A percentile compares a stretch with the other conserved stretches of the same genome.
Evolutionary conservation across 1,140 invertebrate genomes (phyloP).

Genomic region (Platorchestia sp.): DNA sequence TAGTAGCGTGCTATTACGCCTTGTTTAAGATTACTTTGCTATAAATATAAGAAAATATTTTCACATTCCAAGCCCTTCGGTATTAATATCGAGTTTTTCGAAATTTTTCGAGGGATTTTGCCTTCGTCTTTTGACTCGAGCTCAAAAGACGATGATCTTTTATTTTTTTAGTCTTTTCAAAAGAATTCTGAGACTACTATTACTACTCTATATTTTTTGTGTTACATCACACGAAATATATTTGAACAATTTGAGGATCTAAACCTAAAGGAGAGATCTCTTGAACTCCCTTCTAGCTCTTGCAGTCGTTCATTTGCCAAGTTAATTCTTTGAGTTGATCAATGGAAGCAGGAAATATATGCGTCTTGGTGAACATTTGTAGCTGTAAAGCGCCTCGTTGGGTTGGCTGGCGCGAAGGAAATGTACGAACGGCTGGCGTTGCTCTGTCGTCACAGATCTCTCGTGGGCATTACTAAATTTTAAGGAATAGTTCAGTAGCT

Average conservation of each 20-base stretch:
- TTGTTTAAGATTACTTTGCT: not conserved
- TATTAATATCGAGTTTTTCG: not conserved
- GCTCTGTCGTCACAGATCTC: not conserved
- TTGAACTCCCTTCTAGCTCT: not conserved
- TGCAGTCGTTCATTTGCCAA: not conserved
- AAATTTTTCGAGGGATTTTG: not conserved
- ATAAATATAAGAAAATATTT: not conserved
- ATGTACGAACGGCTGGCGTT: not conserved
- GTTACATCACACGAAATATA: not conserved
- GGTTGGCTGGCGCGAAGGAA: not conserved
- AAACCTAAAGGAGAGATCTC: not conserved
- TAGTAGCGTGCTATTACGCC: not conserved
- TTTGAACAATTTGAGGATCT: not conserved
- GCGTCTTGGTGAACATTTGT: not conserved
- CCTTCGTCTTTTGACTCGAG: not conserved
- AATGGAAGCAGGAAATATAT: not conserved
- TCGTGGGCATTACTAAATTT: not conserved
- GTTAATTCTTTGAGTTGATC: not conserved
- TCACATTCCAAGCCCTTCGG: not conserved
- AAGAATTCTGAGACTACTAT: not conserved
- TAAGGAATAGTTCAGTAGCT: not conserved
- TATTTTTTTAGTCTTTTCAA: not conserved
- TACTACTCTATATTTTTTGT: not conserved
- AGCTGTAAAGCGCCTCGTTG: not conserved
- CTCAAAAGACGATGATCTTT: not conserved